These are phyloP conservation scores for Drosophila pectinifera DNA, from an alignment of 1,140 invertebrate species.

Conservation along the genomic window DNA sequence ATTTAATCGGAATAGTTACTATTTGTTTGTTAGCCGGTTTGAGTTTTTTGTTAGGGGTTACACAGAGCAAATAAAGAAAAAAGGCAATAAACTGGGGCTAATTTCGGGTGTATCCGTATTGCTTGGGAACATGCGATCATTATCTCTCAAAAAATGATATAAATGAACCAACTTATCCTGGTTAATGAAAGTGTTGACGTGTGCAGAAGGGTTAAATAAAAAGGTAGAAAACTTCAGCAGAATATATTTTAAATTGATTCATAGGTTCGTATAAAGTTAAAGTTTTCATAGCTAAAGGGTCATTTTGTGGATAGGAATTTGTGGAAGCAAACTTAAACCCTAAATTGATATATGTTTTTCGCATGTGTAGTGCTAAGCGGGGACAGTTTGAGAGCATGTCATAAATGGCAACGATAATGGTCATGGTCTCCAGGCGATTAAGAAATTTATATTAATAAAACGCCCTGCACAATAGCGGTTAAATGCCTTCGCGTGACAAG, in stretches of 20 bases:
- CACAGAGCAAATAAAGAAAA: slow-evolving; percentile 14
- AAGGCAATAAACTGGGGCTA: slow-evolving; percentile 15
- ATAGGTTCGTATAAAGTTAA: background rate
- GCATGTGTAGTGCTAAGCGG: background rate
- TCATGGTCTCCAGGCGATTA: slow-evolving; percentile 43
- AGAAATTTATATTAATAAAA: slow-evolving; percentile 68
- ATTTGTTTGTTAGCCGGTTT: slow-evolving; percentile 58
- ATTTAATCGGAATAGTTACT: slow-evolving; percentile 69
- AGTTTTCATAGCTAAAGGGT: background rate
- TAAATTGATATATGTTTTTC: background rate
- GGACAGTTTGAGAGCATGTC: background rate
- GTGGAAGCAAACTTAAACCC: background rate
- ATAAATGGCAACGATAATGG: slow-evolving; percentile 29
- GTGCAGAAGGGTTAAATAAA: slow-evolving; percentile 1
- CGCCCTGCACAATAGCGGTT: slow-evolving; percentile 40
- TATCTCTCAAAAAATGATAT: slow-evolving; percentile 3
- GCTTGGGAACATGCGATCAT: slow-evolving; percentile 57
- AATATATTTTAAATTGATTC: background rate
- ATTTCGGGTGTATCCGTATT: slow-evolving; percentile 16
- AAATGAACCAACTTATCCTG: background rate
- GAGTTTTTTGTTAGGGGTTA: slow-evolving; percentile 24
- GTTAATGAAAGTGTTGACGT: background rate
- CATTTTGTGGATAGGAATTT: background rate
- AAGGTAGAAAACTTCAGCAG: background rate
- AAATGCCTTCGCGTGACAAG: slow-evolving; percentile 78